Evolutionary conservation across 2,113 vertebrate genomes (phyloP).

Genomic region (Marmota flaviventris): DNA sequence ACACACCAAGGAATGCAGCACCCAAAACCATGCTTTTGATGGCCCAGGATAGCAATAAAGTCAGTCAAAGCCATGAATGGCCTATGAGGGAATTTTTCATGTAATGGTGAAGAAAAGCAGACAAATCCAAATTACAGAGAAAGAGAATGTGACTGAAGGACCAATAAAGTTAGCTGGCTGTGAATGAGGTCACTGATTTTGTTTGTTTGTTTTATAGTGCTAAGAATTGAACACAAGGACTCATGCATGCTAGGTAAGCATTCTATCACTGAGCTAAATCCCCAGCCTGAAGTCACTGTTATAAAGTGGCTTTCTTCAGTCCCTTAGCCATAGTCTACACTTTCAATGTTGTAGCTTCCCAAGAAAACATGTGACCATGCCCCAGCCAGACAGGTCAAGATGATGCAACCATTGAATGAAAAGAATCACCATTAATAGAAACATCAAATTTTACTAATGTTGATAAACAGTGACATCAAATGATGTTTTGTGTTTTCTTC

Average conservation of each 20-base stretch:
- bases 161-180: not conserved
- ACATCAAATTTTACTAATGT: not conserved
- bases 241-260: too few species aligned
- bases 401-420: not conserved
- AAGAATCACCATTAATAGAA: constrained; percentile 17
- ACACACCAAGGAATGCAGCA: not conserved
- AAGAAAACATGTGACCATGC: not conserved
- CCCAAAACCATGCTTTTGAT: not conserved
- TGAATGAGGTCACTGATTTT: not conserved
- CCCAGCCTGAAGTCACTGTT: not conserved
- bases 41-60: not conserved
- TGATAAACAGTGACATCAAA: constrained; percentile 18
- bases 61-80: not conserved
- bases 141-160: not conserved
- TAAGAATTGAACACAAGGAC: too few species aligned
- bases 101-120: not conserved
- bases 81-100: not conserved
- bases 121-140: constrained; percentile 27
- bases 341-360: not conserved
- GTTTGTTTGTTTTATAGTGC: too few species aligned
- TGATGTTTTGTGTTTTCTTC: not conserved
- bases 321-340: not conserved
- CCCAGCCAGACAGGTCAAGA: not conserved
- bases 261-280: too few species aligned
- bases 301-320: not conserved